Conservation (phyloP, 64 coral and sea anemone species). For the Acropora tenuis region DNA sequence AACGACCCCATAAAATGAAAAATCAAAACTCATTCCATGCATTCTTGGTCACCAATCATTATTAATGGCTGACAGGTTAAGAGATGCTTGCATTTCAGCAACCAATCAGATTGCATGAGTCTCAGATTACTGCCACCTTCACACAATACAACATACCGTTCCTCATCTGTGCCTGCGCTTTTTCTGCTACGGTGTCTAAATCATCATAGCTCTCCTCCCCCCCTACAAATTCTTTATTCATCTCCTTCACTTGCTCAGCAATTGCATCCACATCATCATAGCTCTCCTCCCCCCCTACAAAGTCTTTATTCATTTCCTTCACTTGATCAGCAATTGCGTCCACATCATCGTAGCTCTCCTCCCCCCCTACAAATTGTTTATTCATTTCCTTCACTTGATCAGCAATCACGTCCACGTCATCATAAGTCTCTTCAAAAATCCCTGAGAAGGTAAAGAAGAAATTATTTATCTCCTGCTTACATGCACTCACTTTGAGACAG, state of each 20-base stretch:
- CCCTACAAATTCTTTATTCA: background rate
- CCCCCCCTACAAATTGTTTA: background rate
- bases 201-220: conserved; percentile 64
- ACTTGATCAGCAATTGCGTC: conserved; percentile 9
- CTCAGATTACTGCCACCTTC: background rate
- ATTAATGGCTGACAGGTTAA: too few species aligned
- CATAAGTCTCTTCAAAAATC: conserved; percentile 38
- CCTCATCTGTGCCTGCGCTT: conserved; percentile 20
- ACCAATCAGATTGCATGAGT: too few species aligned
- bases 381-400: conserved; percentile 10
- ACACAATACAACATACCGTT: background rate
- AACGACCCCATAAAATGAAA: too few species aligned
- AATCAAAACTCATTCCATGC: too few species aligned
- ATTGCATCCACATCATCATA: conserved; percentile 47
- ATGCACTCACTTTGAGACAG: too few species aligned
- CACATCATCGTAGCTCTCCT: conserved; percentile 46
- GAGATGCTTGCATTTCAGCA: too few species aligned
- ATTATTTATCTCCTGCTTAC: background rate
- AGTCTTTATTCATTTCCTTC: background rate
- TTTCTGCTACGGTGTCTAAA: conserved; percentile 52
- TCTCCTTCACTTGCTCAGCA: background rate
- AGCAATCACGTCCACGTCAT: conserved; percentile 23
- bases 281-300: background rate
- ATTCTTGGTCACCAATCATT: too few species aligned
- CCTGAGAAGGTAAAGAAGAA: background rate